Conservation (phyloP, 2,113 vertebrate genomes). For the Dolichotis patagonum region DNA sequence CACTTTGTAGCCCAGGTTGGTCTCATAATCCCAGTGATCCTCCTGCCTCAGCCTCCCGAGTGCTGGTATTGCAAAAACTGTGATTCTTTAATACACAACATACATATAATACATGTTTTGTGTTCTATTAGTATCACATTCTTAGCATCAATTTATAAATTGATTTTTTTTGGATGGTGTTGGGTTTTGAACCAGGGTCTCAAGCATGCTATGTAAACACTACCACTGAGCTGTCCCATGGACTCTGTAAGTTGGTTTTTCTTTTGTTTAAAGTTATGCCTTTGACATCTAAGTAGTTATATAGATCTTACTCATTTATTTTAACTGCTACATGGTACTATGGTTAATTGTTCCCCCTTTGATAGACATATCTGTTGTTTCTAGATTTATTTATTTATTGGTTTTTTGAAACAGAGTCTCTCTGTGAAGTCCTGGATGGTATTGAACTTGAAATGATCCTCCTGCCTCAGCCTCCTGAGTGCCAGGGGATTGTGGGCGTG, state of each 20-base stretch:
- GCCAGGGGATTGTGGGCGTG: not conserved
- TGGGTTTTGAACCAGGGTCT: not conserved
- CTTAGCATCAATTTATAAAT: not conserved
- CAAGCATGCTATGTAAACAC: not conserved
- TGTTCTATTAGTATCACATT: not conserved
- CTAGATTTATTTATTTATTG: not conserved
- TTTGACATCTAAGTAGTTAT: constrained; percentile 24
- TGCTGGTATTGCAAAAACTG: not conserved
- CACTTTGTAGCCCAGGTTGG: too few relatives aligned
- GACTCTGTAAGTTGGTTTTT: not conserved
- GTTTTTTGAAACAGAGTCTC: not conserved
- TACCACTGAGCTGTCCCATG: not conserved
- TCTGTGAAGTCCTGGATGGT: not conserved
- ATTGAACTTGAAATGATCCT: not conserved
- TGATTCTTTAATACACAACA: not conserved
- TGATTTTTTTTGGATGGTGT: not conserved
- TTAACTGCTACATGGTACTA: not conserved
- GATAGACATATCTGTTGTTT: not conserved
- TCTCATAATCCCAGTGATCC: too few relatives aligned
- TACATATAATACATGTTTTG: not conserved
- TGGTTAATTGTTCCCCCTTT: not conserved
- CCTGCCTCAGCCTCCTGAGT: not conserved
- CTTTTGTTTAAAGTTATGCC: not conserved
- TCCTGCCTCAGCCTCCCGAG: too few relatives aligned
- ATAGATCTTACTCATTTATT: not conserved